A percentile compares a stretch with the other conserved stretches of the same genome.
Conservation (phyloP, 2,113 vertebrate species). For the Entomyzon cyanotis region DNA sequence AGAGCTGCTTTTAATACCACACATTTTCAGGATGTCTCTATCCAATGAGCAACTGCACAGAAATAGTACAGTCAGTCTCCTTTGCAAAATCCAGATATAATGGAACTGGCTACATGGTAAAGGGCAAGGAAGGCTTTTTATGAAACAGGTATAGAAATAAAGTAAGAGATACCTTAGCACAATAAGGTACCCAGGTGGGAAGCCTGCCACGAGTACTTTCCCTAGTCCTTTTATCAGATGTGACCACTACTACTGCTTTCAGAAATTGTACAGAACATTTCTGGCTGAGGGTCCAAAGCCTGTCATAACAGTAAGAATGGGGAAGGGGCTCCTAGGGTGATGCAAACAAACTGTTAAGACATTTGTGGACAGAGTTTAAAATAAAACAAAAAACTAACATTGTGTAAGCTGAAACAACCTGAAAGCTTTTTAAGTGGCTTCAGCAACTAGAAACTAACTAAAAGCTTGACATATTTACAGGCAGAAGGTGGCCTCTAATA, state of each 20-base stretch:
- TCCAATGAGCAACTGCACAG: not conserved
- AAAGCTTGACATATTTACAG: not conserved
- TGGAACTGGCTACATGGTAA: not conserved
- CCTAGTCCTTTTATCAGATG: not conserved
- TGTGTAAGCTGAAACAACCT: not conserved
- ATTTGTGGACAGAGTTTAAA: not conserved
- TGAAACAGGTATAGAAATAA: not conserved
- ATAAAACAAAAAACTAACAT: accelerated
- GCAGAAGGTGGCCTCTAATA: not conserved
- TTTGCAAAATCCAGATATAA: not conserved
- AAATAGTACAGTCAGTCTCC: not conserved
- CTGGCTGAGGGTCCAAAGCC: not conserved
- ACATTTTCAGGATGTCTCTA: not conserved
- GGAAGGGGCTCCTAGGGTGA: not conserved
- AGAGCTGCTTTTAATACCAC: not conserved
- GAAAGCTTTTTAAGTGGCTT: not conserved
- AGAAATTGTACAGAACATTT: not conserved
- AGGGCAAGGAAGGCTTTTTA: not conserved
- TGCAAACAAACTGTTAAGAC: not conserved
- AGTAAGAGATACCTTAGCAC: not conserved
- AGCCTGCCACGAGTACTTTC: not conserved
- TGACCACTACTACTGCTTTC: not conserved
- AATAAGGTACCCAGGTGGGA: not conserved
- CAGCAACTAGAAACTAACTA: not conserved
- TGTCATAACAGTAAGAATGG: not conserved